Percentiles rank a stretch among this genome's conserved stretches.
Evolutionary conservation across 2,113 vertebrate genomes (phyloP).

Genomic region (Cebidichthys violaceus): DNA sequence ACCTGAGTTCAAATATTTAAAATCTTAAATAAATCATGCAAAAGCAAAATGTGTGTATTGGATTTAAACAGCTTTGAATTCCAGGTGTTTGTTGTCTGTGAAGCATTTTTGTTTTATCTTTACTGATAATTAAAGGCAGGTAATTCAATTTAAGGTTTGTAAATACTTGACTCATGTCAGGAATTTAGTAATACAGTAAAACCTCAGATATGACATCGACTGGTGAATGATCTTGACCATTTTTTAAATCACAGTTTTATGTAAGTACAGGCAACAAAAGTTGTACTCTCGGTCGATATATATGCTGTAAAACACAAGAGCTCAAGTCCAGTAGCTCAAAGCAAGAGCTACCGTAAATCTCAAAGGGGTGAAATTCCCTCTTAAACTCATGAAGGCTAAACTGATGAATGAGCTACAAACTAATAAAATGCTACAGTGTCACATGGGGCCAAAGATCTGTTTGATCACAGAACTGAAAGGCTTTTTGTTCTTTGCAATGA

Average conservation of each 20-base stretch:
- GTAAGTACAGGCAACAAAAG: constrained; percentile 45
- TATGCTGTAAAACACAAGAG: constrained; percentile 55
- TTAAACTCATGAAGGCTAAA: constrained; percentile 52
- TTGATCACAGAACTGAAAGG: constrained; percentile 21
- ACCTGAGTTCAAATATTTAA: constrained; percentile 80
- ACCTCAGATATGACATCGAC: constrained; percentile 66
- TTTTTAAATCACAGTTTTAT: constrained; percentile 69
- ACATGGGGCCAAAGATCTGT: constrained; percentile 31
- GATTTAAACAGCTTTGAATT: constrained; percentile 28
- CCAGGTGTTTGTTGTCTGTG: constrained; percentile 5
- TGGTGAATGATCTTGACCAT: constrained; percentile 19
- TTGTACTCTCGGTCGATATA: constrained; percentile 19
- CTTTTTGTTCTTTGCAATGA: constrained; percentile 29
- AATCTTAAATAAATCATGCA: constrained; percentile 68
- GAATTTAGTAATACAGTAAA: constrained; percentile 26
- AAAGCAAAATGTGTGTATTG: constrained; percentile 44
- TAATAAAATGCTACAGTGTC: constrained; percentile 69
- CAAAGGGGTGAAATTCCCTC: constrained; percentile 37
- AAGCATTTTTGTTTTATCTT: constrained; percentile 9
- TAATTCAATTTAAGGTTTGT: constrained; percentile 64
- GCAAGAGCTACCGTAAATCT: constrained; percentile 45
- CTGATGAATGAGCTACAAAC: constrained; percentile 62
- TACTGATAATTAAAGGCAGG: constrained; percentile 8
- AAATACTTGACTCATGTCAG: constrained; percentile 70
- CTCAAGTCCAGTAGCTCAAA: constrained; percentile 52